Evolutionary conservation across 2,888 invertebrate genomes (phyloP).

Genomic region (Agrochola litura): DNA sequence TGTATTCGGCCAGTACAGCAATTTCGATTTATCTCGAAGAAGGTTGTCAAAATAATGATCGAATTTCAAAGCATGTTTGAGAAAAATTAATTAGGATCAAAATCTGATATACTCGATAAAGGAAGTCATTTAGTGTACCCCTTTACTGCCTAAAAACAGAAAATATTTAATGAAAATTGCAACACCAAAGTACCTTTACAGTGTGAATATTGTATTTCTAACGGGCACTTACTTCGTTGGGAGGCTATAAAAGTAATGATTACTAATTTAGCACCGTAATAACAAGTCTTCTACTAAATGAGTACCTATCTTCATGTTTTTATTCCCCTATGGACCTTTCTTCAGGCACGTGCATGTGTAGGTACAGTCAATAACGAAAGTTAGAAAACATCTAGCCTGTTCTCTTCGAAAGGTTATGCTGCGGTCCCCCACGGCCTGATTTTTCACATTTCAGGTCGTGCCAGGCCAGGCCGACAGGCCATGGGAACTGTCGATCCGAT

Average conservation of each 20-base stretch:
- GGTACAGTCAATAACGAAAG: not conserved
- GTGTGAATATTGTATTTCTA: conserved; percentile 27
- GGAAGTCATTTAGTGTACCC: not conserved
- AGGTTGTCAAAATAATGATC: no score
- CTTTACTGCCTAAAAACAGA: not conserved
- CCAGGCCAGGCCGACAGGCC: no score
- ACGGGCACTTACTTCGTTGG: conserved; percentile 18
- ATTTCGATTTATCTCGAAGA: no score
- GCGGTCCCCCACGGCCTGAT: no score
- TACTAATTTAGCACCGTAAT: conserved; percentile 36
- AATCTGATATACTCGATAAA: not conserved
- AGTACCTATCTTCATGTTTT: conserved; percentile 7
- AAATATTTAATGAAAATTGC: conserved; percentile 1
- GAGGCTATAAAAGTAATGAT: conserved; percentile 40
- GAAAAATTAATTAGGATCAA: not conserved
- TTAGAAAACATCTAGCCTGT: not conserved
- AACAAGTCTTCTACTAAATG: conserved; percentile 8
- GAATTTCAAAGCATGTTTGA: no score
- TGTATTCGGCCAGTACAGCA: no score
- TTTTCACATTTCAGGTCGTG: no score
- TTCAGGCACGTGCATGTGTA: conserved; percentile 9
- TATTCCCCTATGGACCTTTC: not conserved
- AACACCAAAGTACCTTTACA: not conserved
- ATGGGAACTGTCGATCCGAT: no score
- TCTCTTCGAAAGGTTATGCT: no score